Conservation (phyloP, 2,113 vertebrate species). For the Oceanites oceanicus region DNA sequence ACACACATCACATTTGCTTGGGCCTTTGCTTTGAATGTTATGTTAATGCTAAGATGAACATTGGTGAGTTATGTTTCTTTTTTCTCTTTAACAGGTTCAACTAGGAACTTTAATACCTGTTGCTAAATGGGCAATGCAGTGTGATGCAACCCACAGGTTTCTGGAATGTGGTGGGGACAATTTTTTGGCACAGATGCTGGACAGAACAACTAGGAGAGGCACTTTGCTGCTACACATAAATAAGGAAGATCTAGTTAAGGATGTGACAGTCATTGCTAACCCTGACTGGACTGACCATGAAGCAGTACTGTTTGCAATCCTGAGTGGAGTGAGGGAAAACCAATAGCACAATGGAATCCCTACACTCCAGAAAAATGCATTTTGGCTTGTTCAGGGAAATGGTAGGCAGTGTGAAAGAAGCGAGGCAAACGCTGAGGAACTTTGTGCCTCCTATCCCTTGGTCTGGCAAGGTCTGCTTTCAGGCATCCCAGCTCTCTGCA, state of each 20-base stretch:
- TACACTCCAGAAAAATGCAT: background rate
- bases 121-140: background rate
- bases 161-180: background rate
- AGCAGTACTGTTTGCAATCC: background rate
- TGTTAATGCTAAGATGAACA: background rate
- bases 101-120: background rate
- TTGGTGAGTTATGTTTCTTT: background rate
- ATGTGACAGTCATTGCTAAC: background rate
- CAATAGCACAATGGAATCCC: accelerated
- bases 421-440: background rate
- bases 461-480: background rate
- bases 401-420: accelerated
- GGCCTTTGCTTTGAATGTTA: background rate
- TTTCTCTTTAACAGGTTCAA: background rate
- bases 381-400: background rate
- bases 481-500: background rate
- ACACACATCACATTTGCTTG: background rate
- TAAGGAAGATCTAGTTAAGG: background rate
- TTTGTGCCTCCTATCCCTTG: background rate
- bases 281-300: background rate
- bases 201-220: background rate
- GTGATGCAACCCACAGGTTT: background rate
- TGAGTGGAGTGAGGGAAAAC: background rate
- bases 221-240: background rate
- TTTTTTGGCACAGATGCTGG: background rate